Conservation (phyloP, 2,113 vertebrate species). For the Pimephales promelas region DNA sequence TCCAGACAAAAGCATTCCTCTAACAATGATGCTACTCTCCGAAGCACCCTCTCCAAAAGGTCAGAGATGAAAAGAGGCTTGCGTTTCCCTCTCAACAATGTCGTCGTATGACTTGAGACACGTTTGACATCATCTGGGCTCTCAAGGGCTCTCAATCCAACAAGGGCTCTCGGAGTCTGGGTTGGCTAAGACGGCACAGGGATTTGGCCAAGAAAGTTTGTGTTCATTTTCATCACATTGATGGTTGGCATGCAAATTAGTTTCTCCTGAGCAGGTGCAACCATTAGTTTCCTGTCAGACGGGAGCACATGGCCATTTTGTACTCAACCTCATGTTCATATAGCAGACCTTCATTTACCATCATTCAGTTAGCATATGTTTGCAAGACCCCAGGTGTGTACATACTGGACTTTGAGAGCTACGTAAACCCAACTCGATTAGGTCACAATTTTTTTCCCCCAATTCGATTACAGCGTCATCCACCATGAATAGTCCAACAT, state of each 20-base stretch:
- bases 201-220: background rate
- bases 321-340: constrained; percentile 31
- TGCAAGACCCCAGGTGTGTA: background rate
- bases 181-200: background rate
- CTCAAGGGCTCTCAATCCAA: too few relatives aligned
- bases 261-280: constrained; percentile 33
- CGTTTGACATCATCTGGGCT: background rate
- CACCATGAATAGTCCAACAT: background rate
- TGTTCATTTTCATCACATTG: background rate
- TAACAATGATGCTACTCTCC: constrained; percentile 20
- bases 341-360: constrained; percentile 13
- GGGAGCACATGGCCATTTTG: constrained; percentile 32
- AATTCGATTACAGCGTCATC: background rate
- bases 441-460: background rate
- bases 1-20: constrained; percentile 15
- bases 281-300: constrained; percentile 27
- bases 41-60: constrained; percentile 29
- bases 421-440: background rate
- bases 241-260: constrained; percentile 34
- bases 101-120: background rate
- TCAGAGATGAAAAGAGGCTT: constrained; percentile 4
- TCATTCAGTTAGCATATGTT: constrained; percentile 13
- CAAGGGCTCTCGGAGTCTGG: background rate
- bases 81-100: constrained; percentile 15
- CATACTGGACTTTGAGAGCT: background rate